phyloP scores from a whole-genome alignment of 2,888 invertebrate species.

The Pseudolycoriella hygida region DNA sequence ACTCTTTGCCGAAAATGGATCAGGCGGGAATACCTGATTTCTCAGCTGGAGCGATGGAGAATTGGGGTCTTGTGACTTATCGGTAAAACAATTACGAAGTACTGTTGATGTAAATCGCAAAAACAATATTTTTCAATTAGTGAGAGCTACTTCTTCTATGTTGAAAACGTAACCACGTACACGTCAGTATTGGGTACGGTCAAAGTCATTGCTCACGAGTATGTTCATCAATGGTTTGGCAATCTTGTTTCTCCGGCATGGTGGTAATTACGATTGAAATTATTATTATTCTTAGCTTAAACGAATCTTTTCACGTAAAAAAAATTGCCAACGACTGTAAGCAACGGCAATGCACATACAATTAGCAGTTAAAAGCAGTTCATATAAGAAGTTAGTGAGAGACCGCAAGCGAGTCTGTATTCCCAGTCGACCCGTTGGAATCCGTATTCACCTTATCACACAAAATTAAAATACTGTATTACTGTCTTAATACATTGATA shows the following conservation, averaged over 20 bases:
- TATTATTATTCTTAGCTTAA: too few species aligned
- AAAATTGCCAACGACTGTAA: too few species aligned
- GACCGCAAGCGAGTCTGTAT: too few species aligned
- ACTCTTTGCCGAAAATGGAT: constrained; percentile 30
- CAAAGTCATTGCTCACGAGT: constrained; percentile 38
- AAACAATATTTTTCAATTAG: neutral
- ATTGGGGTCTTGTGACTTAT: constrained; percentile 31
- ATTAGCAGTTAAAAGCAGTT: too few species aligned
- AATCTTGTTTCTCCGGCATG: constrained; percentile 43
- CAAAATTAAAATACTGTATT: too few species aligned
- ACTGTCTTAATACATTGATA: too few species aligned
- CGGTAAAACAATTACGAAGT: neutral
- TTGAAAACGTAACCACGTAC: neutral
- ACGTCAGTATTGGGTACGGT: constrained; percentile 20
- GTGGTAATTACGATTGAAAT: neutral
- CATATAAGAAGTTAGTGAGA: too few species aligned
- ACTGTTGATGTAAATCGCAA: too few species aligned
- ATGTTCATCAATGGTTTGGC: constrained; percentile 65
- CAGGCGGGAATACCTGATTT: constrained; percentile 62
- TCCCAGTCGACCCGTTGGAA: too few species aligned
- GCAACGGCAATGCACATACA: too few species aligned
- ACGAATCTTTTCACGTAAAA: too few species aligned
- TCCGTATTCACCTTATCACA: too few species aligned
- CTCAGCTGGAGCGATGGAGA: constrained; percentile 56
- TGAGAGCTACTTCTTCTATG: neutral